Conservation (phyloP, 2,888 invertebrate species). For the Drosophila mimetica region DNA sequence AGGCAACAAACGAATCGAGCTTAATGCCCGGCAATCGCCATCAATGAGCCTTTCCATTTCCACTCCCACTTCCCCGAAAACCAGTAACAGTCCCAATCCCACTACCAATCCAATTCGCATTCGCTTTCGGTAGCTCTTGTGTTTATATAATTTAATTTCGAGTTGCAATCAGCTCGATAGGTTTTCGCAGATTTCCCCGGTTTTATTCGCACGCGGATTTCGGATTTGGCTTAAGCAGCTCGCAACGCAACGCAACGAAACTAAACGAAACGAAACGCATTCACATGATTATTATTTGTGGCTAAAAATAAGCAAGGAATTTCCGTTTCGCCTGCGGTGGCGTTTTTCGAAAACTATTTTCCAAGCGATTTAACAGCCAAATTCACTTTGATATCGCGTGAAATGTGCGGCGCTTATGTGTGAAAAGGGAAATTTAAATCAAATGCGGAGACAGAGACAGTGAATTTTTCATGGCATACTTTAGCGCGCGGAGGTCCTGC, state of each 20-base stretch:
- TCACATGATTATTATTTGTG: slow-evolving; percentile 52
- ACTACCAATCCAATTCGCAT: slow-evolving; percentile 28
- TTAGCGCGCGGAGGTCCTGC: slow-evolving; percentile 39
- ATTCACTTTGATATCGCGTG: slow-evolving; percentile 69
- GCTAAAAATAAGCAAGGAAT: slow-evolving; percentile 57
- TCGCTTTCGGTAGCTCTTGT: slow-evolving; percentile 50
- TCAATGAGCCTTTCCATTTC: slow-evolving; percentile 41
- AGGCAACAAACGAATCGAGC: slow-evolving; percentile 56
- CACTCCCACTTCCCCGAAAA: slow-evolving; percentile 12
- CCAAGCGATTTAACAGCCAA: slow-evolving; percentile 71
- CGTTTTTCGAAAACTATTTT: slow-evolving; percentile 72
- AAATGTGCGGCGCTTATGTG: slow-evolving; percentile 48
- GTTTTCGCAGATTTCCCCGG: slow-evolving; percentile 56
- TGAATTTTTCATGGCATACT: slow-evolving; percentile 70
- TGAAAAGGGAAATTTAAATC: slow-evolving; percentile 70
- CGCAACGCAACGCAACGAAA: slow-evolving; percentile 20
- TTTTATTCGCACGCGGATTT: slow-evolving; percentile 25
- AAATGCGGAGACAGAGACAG: slow-evolving; percentile 59
- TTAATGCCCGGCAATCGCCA: slow-evolving; percentile 67
- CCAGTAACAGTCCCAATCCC: background rate
- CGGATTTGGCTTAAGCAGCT: slow-evolving; percentile 39
- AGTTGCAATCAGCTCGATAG: slow-evolving; percentile 74
- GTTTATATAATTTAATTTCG: slow-evolving; percentile 78
- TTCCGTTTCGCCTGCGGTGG: slow-evolving; percentile 35
- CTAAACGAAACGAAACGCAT: slow-evolving; percentile 22